Evolutionary conservation across 2,888 invertebrate species (phyloP).

Genomic region (Amphimallon solstitiale): DNA sequence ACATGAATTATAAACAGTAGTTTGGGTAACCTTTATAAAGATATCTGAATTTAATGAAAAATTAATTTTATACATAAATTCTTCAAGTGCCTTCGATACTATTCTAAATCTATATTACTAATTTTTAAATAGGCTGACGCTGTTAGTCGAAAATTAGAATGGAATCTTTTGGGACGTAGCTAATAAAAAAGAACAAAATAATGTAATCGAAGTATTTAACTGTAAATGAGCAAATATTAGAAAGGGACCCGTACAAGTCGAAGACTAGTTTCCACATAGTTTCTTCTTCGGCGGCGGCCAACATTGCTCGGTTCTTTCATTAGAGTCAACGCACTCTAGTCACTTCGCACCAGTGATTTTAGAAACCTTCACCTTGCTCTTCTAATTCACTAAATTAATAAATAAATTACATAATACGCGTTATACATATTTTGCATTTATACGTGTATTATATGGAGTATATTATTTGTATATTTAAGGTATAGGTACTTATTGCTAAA

Average conservation of each 20-base stretch:
- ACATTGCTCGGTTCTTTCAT: neutral
- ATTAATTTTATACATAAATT: too few relatives aligned
- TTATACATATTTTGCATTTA: neutral
- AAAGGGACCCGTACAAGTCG: slow-evolving; percentile 10
- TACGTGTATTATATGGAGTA: too few relatives aligned
- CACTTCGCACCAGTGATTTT: slow-evolving; percentile 44
- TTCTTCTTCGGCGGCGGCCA: neutral
- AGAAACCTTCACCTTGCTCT: slow-evolving; percentile 51
- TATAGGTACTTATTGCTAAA: too few relatives aligned
- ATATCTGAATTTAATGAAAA: too few relatives aligned
- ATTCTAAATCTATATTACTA: too few relatives aligned
- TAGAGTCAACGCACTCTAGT: slow-evolving; percentile 43
- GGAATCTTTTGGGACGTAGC: neutral
- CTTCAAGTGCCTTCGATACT: too few relatives aligned
- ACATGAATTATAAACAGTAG: too few relatives aligned
- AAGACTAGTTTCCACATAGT: neutral
- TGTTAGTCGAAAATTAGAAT: too few relatives aligned
- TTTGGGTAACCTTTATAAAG: too few relatives aligned
- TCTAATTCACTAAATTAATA: slow-evolving; percentile 28
- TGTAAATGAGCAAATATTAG: slow-evolving; percentile 16
- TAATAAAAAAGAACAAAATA: neutral
- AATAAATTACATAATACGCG: neutral
- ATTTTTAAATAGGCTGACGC: too few relatives aligned
- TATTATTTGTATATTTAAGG: too few relatives aligned
- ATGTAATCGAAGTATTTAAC: slow-evolving; percentile 14